Percentiles rank a stretch among this genome's conserved stretches.
These are phyloP conservation scores for Rhingia rostrata DNA, from an alignment of 2,888 invertebrate species.

Conservation along the genomic window DNA sequence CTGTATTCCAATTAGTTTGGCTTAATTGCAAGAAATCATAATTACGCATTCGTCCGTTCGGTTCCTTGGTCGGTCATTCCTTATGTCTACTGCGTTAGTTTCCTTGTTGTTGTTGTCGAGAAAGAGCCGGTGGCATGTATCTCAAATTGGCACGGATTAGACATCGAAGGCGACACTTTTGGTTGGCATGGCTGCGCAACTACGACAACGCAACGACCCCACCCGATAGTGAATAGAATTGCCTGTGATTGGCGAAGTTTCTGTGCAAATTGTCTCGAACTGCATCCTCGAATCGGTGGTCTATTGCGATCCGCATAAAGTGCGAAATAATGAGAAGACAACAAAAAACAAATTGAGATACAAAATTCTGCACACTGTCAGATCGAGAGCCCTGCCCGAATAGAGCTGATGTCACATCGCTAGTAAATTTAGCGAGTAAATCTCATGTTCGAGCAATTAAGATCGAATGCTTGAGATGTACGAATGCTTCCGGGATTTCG, in stretches of 20 bases:
- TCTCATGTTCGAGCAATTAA: conserved; percentile 71
- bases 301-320: conserved; percentile 16
- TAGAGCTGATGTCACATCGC: conserved; percentile 44
- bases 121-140: conserved; percentile 29
- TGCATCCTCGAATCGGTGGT: background rate
- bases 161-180: conserved; percentile 23
- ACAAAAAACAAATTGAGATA: background rate
- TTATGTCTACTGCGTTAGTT: conserved; percentile 33
- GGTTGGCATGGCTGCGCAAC: background rate
- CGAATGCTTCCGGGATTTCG: conserved; percentile 64
- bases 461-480: conserved; percentile 59
- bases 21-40: conserved; percentile 72
- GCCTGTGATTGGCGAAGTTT: conserved; percentile 61
- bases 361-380: conserved; percentile 6
- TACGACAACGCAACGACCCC: conserved; percentile 10
- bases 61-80: conserved; percentile 40
- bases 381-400: conserved; percentile 14
- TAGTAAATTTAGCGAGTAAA: conserved; percentile 59
- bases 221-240: conserved; percentile 24
- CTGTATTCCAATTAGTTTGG: conserved; percentile 71
- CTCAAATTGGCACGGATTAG: conserved; percentile 57
- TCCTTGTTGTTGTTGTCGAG: conserved; percentile 52
- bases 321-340: conserved; percentile 4
- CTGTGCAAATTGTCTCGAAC: conserved; percentile 49
- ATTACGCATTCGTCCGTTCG: conserved; percentile 50